Evolutionary conservation across 1,140 invertebrate genomes (phyloP).

Genomic region (Vollenhovia emeryi): DNA sequence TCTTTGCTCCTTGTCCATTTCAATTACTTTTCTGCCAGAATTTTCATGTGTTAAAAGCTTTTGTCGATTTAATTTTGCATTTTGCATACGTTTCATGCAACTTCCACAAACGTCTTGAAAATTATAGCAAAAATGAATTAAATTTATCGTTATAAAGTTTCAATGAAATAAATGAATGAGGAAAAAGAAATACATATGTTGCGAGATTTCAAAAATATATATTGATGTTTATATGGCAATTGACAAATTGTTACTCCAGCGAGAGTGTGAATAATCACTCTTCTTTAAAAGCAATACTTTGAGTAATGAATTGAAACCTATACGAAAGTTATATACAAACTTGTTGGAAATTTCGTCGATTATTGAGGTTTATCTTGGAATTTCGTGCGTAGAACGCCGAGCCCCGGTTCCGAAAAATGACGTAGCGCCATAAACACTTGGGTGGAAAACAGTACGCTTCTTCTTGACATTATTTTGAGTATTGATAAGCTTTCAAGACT

Average conservation of each 20-base stretch:
- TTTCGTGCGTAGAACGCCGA: no score
- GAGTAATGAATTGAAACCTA: neutral
- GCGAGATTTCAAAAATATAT: neutral
- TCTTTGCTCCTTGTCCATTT: neutral
- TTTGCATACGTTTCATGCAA: neutral
- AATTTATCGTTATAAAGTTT: neutral
- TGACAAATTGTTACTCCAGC: neutral
- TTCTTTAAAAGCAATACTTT: neutral
- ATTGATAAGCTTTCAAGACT: no score
- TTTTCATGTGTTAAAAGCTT: neutral
- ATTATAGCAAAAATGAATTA: neutral
- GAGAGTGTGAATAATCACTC: neutral
- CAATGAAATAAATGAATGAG: neutral
- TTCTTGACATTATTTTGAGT: no score
- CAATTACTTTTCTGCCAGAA: neutral
- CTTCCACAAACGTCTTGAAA: neutral
- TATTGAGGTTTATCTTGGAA: no score
- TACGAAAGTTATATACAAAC: no score
- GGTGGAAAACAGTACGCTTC: no score
- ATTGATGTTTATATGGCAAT: neutral
- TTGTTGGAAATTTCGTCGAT: no score
- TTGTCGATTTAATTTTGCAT: neutral
- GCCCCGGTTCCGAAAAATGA: no score
- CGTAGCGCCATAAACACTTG: no score
- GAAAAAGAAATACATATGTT: neutral